A percentile compares a stretch with the other conserved stretches of the same genome.
Conservation (phyloP, 2,797 vertebrate species). For the Triplophysa yarkandensis region DNA sequence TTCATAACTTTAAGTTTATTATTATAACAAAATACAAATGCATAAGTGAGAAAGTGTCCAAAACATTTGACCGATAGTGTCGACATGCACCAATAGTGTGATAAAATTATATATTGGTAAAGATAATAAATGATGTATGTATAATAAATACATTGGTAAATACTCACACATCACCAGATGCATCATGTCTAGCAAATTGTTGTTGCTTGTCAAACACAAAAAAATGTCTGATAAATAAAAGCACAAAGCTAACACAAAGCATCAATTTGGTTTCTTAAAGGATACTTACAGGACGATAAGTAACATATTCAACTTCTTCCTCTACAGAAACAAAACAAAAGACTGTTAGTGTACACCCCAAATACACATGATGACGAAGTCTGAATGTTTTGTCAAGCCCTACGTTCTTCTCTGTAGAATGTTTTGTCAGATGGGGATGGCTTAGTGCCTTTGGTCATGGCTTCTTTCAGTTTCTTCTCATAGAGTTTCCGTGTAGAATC, state of each 20-base stretch:
- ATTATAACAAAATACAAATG: no score
- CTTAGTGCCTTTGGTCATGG: constrained; percentile 55
- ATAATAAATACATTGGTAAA: no score
- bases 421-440: constrained; percentile 68
- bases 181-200: constrained; percentile 48
- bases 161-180: constrained; percentile 66
- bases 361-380: not conserved
- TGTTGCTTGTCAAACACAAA: constrained; percentile 55
- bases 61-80: no score
- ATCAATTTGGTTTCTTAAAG: not conserved
- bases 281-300: constrained; percentile 69
- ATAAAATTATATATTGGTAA: not conserved
- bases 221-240: not conserved
- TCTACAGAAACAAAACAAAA: constrained; percentile 58
- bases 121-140: no score
- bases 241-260: not conserved
- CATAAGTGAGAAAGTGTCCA: no score
- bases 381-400: not conserved
- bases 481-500: constrained; percentile 70
- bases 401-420: constrained; percentile 78
- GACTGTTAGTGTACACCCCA: not conserved
- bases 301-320: constrained; percentile 72
- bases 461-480: constrained; percentile 70
- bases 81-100: not conserved
- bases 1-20: no score